Evolutionary conservation across 2,888 invertebrate species (phyloP).

Genomic region (Idaea biselata): DNA sequence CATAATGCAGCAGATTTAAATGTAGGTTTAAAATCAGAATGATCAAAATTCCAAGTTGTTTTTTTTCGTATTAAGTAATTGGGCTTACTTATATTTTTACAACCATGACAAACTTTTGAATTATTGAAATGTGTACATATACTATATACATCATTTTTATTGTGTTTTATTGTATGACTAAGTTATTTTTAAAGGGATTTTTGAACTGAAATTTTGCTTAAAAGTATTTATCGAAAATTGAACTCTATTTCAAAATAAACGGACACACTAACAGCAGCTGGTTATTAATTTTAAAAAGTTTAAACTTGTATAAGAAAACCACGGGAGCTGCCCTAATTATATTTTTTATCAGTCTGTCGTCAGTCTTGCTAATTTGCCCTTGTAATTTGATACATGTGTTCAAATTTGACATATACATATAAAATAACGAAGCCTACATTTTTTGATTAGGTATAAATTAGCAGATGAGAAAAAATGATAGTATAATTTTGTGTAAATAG

Average conservation of each 20-base stretch:
- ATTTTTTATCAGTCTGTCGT: too few relatives aligned
- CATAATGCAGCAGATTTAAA: conserved; percentile 4
- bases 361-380: neutral
- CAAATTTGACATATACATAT: neutral
- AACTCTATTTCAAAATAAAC: too few relatives aligned
- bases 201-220: neutral
- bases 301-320: too few relatives aligned
- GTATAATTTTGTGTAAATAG: conserved; percentile 63
- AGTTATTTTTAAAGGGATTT: neutral
- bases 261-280: too few relatives aligned
- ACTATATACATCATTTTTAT: neutral
- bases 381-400: neutral
- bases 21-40: neutral
- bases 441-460: conserved; percentile 18
- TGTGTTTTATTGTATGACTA: neutral
- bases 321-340: too few relatives aligned
- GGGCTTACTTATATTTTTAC: conserved; percentile 20
- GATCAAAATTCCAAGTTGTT: conserved; percentile 7
- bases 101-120: conserved; percentile 36
- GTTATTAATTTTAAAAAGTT: too few relatives aligned
- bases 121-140: neutral
- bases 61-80: conserved; percentile 7
- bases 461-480: conserved; percentile 39
- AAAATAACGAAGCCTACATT: neutral
- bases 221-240: neutral